A percentile compares a stretch with the other conserved stretches of the same genome.
Conservation (phyloP, 2,113 vertebrate genomes). For the Hypomesus transpacificus region DNA sequence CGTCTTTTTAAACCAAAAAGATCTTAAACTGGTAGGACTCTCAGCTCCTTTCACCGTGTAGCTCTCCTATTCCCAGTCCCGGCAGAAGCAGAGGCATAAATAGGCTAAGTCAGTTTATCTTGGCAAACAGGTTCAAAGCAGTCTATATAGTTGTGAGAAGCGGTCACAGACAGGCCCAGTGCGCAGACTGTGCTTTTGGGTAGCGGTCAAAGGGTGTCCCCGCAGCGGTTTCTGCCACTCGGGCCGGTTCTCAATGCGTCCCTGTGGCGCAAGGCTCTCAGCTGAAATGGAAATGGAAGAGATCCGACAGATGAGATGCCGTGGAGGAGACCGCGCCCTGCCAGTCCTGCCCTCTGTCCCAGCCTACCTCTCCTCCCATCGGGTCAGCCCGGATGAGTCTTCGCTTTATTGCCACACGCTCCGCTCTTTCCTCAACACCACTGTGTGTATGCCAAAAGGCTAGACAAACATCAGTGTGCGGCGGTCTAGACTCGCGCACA, state of each 20-base stretch:
- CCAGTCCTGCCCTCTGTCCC: constrained; percentile 66
- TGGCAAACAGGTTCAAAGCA: constrained; percentile 78
- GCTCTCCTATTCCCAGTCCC: constrained; percentile 59
- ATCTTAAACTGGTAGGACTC: constrained; percentile 49
- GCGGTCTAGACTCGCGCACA: constrained; percentile 27
- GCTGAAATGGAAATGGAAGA: constrained; percentile 79
- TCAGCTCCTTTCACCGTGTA: constrained; percentile 64
- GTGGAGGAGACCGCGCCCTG: constrained; percentile 85
- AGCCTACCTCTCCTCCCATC: constrained; percentile 70
- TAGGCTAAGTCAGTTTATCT: constrained; percentile 85
- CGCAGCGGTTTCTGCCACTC: constrained; percentile 76
- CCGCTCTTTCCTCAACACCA: constrained; percentile 24
- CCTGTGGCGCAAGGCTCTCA: constrained; percentile 62
- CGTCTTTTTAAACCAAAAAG: not conserved
- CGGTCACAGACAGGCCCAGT: constrained; percentile 59
- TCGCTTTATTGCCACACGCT: constrained; percentile 39
- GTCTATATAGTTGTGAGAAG: constrained; percentile 62
- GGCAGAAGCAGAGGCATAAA: constrained; percentile 78
- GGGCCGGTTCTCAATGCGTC: constrained; percentile 72
- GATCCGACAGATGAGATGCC: constrained; percentile 79
- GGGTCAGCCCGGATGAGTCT: constrained; percentile 60
- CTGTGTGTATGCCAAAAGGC: constrained; percentile 30
- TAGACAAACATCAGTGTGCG: constrained; percentile 28
- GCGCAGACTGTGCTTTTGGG: constrained; percentile 59
- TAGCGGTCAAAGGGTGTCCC: constrained; percentile 73